Percentiles rank a stretch among this genome's conserved stretches.
phyloP scores from a whole-genome alignment of 2,113 vertebrate genomes.

The Anolis sagrei region DNA sequence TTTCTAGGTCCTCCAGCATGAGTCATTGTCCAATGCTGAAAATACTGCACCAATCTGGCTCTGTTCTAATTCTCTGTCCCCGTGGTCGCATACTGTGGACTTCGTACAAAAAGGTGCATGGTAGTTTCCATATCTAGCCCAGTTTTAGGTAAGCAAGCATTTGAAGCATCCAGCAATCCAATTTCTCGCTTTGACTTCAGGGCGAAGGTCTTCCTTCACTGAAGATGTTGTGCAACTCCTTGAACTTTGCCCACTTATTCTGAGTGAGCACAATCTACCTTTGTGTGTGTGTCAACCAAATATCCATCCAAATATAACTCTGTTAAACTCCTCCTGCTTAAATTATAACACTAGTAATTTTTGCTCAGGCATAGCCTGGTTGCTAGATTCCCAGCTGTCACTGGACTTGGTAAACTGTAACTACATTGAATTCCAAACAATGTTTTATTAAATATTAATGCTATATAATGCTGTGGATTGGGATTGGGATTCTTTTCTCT shows the following conservation, averaged over 20 bases:
- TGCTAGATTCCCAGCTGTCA: not conserved
- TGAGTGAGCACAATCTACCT: not conserved
- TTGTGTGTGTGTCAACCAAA: conserved; percentile 14
- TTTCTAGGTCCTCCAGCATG: no score
- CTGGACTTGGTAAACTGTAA: not conserved
- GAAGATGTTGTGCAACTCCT: not conserved
- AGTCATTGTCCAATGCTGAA: no score
- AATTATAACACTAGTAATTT: not conserved
- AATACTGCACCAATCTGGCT: not conserved
- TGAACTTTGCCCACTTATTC: not conserved
- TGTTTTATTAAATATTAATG: not conserved
- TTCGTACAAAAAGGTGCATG: not conserved
- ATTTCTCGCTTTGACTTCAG: not conserved
- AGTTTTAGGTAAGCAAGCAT: not conserved
- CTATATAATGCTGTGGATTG: not conserved
- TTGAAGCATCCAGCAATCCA: not conserved
- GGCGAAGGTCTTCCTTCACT: not conserved
- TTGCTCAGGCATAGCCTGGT: not conserved
- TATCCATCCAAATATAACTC: not conserved
- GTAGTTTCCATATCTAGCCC: not conserved
- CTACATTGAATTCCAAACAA: not conserved
- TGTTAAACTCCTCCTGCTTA: no score
- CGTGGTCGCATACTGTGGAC: no score
- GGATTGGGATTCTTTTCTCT: not conserved
- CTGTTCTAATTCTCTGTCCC: not conserved